Percentiles rank a stretch among this genome's conserved stretches.
phyloP scores from a whole-genome alignment of 2,888 invertebrate genomes.

The Macrophya annulata region DNA sequence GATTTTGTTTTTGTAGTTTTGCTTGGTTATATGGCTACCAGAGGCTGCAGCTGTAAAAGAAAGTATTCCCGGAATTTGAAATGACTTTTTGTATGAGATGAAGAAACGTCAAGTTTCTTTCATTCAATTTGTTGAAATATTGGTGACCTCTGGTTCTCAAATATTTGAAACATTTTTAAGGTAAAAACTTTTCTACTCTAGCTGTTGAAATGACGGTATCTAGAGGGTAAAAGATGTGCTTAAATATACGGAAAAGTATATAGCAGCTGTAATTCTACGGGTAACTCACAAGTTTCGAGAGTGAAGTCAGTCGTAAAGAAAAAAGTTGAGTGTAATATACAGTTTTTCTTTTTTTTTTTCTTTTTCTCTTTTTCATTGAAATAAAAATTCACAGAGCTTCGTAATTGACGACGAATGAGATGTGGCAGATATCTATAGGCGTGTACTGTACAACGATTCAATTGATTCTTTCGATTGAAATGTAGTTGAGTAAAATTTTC shows the following conservation, averaged over 20 bases:
- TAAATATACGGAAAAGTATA: slow-evolving; percentile 15
- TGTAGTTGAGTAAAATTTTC: background rate
- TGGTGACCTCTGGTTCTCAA: background rate
- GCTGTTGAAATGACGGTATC: background rate
- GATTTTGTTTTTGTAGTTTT: background rate
- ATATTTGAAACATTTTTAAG: slow-evolving; percentile 2
- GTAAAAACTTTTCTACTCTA: slow-evolving; percentile 5
- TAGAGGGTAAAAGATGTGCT: background rate
- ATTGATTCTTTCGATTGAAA: background rate
- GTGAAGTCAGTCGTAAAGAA: slow-evolving; percentile 1
- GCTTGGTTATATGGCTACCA: background rate
- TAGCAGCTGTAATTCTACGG: background rate
- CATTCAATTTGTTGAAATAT: background rate
- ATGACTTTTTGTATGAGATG: background rate
- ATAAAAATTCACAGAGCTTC: background rate
- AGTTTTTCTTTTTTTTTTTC: background rate
- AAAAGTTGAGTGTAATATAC: background rate
- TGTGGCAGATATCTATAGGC: background rate
- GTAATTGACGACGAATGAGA: slow-evolving; percentile 6
- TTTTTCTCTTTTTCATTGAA: background rate
- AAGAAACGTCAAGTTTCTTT: background rate
- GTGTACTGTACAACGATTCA: background rate
- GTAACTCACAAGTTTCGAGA: slow-evolving; percentile 9
- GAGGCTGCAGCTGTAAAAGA: background rate
- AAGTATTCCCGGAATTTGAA: background rate